Evolutionary conservation across 2,888 invertebrate genomes (phyloP).

Genomic region (Trissolcus brochymenae): DNA sequence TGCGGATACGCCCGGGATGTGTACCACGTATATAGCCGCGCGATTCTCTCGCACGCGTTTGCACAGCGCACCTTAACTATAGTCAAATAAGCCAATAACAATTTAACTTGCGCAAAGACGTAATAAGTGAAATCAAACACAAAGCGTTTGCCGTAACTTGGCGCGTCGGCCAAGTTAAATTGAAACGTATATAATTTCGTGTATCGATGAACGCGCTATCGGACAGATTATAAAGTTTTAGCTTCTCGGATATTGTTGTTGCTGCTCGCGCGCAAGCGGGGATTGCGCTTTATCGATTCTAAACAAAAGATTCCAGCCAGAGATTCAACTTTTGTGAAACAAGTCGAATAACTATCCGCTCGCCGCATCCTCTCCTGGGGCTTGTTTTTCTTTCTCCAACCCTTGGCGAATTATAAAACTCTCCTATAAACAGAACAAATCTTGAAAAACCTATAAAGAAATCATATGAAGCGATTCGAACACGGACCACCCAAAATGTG

Average conservation of each 20-base stretch:
- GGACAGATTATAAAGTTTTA: slow-evolving; percentile 22
- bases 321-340: slow-evolving; percentile 14
- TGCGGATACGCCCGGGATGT: slow-evolving; percentile 36
- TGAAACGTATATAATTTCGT: slow-evolving; percentile 33
- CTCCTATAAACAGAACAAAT: too few species aligned
- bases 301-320: slow-evolving; percentile 31
- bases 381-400: background rate
- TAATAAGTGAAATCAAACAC: slow-evolving; percentile 48
- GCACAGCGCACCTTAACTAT: slow-evolving; percentile 48
- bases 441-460: too few species aligned
- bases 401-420: too few species aligned
- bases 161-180: slow-evolving; percentile 24
- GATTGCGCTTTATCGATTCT: slow-evolving; percentile 31
- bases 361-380: background rate
- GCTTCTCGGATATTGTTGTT: slow-evolving; percentile 28
- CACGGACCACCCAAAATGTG: background rate
- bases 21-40: slow-evolving; percentile 15
- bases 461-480: too few species aligned
- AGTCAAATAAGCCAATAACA: slow-evolving; percentile 54
- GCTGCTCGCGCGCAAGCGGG: slow-evolving; percentile 1
- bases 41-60: slow-evolving; percentile 32
- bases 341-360: slow-evolving; percentile 10
- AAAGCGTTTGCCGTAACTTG: slow-evolving; percentile 25
- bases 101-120: slow-evolving; percentile 50
- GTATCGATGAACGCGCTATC: slow-evolving; percentile 30